Base-by-base conservation (phyloP, 2,888 invertebrate genomes). In the Harpagoxenus sublaevis region DNA sequence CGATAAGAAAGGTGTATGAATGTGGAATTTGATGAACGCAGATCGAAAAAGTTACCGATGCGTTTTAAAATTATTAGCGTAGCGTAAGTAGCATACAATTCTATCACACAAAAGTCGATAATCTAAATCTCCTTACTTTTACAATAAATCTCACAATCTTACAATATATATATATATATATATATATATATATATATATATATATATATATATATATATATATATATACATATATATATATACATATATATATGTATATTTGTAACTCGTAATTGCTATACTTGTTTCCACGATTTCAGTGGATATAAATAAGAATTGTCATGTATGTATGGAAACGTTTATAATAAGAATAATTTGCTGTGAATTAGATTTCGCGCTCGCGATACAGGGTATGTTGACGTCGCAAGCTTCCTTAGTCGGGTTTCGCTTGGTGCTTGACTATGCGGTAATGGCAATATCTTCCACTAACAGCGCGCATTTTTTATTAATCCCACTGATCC, bases 401-500 rank as follows among this genome's bases (percentile, higher is more conserved):
- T 57, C 8, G 31, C 9, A 12, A 79, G 23, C 48, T 48, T 62
- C 4, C 2, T 28, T 12, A 57, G 28, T 60, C 12, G 15, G 48
- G 35, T 31, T 79, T 60, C 6, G 10, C 31, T 5, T 28, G 10
- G 8, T 42, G 23, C 39, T 57, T 35, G 35, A 60, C 48, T 79
- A 23, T 48, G 15, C n/a, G 68, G 23, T 71, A 62, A 51, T 78
- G 73, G 66, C 62, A 78, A 86, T 28, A 45, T 81, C n/a, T 62
- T 60, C 2, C 60, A 48, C 1, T 48, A 55, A 60, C 2, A 9
- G 8, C 1, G 48, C 2, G 4, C 45, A 62, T 79, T n/a, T 23
- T 23, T 23, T 57, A 70, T 71, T 87, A 84, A 71, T 51, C 63
- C 87, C 83, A 90, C 9, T 51, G 39, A 55, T 91, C 91, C 62